A percentile compares a stretch with the other conserved stretches of the same genome.
Conservation (phyloP, 2,888 invertebrate species). For the Diplolepis rosae region DNA sequence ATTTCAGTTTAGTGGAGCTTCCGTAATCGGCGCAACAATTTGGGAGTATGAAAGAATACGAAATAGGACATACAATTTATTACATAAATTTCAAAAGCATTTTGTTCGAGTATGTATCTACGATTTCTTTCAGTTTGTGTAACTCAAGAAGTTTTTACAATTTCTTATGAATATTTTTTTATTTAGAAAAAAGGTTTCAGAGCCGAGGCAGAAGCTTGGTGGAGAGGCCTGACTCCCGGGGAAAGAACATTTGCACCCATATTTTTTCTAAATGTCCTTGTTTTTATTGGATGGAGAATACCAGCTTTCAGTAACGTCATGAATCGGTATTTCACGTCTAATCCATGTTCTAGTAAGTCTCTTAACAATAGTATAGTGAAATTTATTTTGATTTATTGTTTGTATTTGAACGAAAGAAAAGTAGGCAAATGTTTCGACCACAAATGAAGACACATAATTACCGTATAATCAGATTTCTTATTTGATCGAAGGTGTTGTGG, state of each 20-base stretch:
- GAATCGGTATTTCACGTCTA: slow-evolving; percentile 89
- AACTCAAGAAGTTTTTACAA: background rate
- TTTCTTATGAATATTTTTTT: background rate
- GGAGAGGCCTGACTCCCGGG: slow-evolving; percentile 83
- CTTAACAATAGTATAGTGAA: background rate
- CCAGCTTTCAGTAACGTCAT: slow-evolving; percentile 83
- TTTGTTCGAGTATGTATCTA: slow-evolving; percentile 52
- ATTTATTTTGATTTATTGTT: background rate
- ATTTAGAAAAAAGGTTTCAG: slow-evolving; percentile 64
- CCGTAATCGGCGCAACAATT: slow-evolving; percentile 85
- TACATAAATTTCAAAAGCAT: slow-evolving; percentile 52
- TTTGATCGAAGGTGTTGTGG: slow-evolving; percentile 79
- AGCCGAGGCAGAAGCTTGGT: slow-evolving; percentile 76
- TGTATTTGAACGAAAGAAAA: too few species aligned
- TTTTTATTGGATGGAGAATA: slow-evolving; percentile 89
- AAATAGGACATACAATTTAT: slow-evolving; percentile 54
- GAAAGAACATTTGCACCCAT: slow-evolving; percentile 88
- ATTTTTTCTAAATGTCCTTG: slow-evolving; percentile 84
- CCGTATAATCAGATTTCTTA: too few species aligned
- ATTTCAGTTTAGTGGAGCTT: slow-evolving; percentile 80
- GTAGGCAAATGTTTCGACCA: too few species aligned
- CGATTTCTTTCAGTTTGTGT: slow-evolving; percentile 18
- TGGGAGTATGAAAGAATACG: slow-evolving; percentile 89
- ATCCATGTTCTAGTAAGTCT: slow-evolving; percentile 84
- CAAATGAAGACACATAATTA: too few species aligned